Evolutionary conservation across 2,797 vertebrate species (phyloP).

Genomic region (Rallus crepitans): DNA sequence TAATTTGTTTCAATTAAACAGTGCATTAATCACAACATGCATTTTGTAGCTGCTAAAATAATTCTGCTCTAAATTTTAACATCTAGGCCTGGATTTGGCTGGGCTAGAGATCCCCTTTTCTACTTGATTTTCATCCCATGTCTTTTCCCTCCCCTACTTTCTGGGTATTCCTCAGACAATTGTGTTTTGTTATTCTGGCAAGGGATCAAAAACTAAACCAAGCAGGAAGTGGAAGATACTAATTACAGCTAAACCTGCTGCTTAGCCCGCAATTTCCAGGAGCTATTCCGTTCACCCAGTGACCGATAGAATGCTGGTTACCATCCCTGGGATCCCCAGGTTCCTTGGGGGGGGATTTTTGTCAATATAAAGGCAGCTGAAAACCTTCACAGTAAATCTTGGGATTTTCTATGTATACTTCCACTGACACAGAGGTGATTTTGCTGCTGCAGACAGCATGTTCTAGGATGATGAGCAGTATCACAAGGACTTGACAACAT

Average conservation of each 20-base stretch:
- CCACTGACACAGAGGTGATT: background rate
- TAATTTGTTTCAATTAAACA: background rate
- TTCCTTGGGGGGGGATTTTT: fast-evolving
- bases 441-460: background rate
- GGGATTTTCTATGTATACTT: background rate
- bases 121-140: background rate
- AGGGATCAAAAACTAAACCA: background rate
- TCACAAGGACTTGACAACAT: background rate
- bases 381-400: background rate
- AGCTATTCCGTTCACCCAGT: background rate
- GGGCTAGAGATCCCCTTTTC: background rate
- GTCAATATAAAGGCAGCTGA: background rate
- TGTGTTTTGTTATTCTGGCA: background rate
- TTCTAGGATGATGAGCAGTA: background rate
- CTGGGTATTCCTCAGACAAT: background rate
- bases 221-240: background rate
- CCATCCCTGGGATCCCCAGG: fast-evolving
- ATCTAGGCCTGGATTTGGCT: background rate
- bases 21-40: background rate
- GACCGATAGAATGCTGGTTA: background rate
- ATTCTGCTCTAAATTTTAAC: background rate
- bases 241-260: background rate
- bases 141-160: background rate
- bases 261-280: background rate
- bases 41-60: background rate